Conservation (phyloP, 2,888 invertebrate genomes). For the Tyria jacobaeae region DNA sequence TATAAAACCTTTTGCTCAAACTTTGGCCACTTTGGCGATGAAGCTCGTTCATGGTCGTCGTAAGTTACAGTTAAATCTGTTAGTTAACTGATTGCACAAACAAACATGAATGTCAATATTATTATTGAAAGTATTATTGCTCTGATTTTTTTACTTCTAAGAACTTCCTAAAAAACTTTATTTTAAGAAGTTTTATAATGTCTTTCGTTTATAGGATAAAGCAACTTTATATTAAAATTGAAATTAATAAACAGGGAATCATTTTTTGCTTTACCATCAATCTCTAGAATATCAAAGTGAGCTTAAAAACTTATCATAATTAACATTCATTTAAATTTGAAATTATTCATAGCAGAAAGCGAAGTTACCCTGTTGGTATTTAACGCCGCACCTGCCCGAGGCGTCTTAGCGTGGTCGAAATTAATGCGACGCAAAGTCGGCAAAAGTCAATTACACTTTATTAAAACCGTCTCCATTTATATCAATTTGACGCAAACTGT, state of each 20-base stretch:
- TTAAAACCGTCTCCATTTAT: constrained; percentile 87
- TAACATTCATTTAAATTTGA: constrained; percentile 83
- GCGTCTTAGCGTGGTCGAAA: constrained; percentile 85
- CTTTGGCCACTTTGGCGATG: no score
- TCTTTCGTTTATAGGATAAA: background rate
- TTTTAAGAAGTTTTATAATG: background rate
- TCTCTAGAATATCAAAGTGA: constrained; percentile 63
- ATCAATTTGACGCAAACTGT: constrained; percentile 87
- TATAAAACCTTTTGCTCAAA: no score
- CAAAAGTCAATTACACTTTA: constrained; percentile 87
- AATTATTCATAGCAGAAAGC: constrained; percentile 80
- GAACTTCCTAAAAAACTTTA: background rate
- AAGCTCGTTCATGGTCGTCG: no score
- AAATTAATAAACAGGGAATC: constrained; percentile 38
- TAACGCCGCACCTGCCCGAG: constrained; percentile 83
- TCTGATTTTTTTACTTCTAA: background rate
- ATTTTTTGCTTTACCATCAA: constrained; percentile 57
- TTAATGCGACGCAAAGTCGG: constrained; percentile 86
- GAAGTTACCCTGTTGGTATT: constrained; percentile 79
- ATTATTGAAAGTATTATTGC: no score
- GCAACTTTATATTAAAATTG: constrained; percentile 13
- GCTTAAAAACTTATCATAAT: constrained; percentile 80
- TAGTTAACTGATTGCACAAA: no score
- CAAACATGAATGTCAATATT: no score
- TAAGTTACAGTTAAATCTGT: no score